A percentile compares a stretch with the other conserved stretches of the same genome.
Evolutionary conservation across 1,140 invertebrate species (phyloP).

Genomic region (Polyergus mexicanus): DNA sequence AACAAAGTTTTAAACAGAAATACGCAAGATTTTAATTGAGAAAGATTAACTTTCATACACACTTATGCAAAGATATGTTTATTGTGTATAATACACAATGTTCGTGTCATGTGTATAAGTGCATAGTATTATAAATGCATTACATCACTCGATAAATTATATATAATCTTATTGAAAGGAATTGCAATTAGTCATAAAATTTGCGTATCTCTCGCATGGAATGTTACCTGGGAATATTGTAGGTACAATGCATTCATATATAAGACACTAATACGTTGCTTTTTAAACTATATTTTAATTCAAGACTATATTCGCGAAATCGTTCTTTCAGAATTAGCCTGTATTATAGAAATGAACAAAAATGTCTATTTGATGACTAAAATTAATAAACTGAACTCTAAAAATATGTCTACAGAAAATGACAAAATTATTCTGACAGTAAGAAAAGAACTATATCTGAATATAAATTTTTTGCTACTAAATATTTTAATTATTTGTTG

Average conservation of each 20-base stretch:
- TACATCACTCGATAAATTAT: background rate
- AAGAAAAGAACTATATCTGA: constrained; percentile 3
- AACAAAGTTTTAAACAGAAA: constrained; percentile 34
- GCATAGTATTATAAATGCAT: constrained; percentile 4
- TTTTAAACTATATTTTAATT: constrained; percentile 41
- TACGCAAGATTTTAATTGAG: background rate
- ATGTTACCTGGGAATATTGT: constrained; percentile 39
- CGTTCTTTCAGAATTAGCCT: background rate
- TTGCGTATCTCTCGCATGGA: constrained; percentile 3
- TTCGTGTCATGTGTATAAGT: constrained; percentile 35
- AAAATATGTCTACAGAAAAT: background rate
- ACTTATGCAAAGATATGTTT: constrained; percentile 56
- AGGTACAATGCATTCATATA: constrained; percentile 29
- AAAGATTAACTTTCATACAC: background rate
- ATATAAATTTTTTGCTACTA: background rate
- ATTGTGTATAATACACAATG: constrained; percentile 50
- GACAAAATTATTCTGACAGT: background rate
- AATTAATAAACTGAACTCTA: background rate
- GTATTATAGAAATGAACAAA: background rate
- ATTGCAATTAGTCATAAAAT: background rate
- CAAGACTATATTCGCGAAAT: constrained; percentile 17
- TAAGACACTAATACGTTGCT: constrained; percentile 37
- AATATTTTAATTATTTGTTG: background rate
- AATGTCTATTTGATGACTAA: no score
- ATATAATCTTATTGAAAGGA: background rate